Conservation (phyloP, 35 echinoderm and acorn worm genomes). For the Heliocidaris tuberculata region DNA sequence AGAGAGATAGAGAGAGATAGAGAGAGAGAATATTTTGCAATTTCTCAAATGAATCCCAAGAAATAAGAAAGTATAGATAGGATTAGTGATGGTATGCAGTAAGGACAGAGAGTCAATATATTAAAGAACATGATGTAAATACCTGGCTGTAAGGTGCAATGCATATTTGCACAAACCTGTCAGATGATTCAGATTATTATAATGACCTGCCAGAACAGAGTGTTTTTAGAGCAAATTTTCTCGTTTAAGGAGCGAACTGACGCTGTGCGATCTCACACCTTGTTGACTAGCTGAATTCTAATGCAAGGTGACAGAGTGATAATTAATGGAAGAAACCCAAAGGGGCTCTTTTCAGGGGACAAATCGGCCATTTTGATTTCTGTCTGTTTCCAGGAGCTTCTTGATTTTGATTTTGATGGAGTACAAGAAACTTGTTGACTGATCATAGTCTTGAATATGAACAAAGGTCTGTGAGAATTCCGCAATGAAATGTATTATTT, state of each 20-base stretch:
- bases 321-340: conserved; percentile 2
- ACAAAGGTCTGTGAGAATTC: background rate
- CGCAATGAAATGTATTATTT: background rate
- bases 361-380: conserved; percentile 11
- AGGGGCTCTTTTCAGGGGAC: conserved; percentile 14
- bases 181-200: conserved; percentile 6
- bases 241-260: background rate
- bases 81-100: background rate
- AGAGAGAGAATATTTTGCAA: no score
- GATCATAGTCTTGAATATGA: background rate
- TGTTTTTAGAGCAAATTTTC: conserved; percentile 18
- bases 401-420: conserved; percentile 3
- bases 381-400: background rate
- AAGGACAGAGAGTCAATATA: background rate
- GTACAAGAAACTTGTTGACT: background rate
- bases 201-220: background rate
- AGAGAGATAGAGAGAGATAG: no score
- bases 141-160: background rate
- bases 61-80: background rate
- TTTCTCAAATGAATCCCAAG: background rate
- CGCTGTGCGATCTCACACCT: conserved; percentile 6
- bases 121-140: background rate
- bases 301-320: conserved; percentile 16
- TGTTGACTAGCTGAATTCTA: conserved; percentile 11
- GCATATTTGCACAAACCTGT: background rate